A percentile compares a stretch with the other conserved stretches of the same genome.
phyloP scores from a whole-genome alignment of 1,140 invertebrate genomes.

The Drusus annulatus region DNA sequence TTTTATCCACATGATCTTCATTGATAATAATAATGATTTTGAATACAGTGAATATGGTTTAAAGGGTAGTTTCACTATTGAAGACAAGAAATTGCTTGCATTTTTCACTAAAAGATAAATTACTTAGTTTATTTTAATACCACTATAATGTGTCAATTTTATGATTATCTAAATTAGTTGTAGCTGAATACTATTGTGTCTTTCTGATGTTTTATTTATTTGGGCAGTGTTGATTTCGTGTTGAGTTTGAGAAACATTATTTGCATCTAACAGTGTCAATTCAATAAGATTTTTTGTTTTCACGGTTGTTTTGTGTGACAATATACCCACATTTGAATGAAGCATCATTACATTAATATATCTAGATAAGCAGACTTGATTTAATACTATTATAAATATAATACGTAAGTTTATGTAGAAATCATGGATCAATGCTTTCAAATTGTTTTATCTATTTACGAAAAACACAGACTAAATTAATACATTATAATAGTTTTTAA shows the following conservation, averaged over 20 bases:
- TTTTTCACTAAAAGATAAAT: not conserved
- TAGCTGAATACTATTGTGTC: slow-evolving; percentile 25
- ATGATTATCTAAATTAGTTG: slow-evolving; percentile 21
- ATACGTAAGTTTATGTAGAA: not conserved
- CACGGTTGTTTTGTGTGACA: too few relatives aligned
- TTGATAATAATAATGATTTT: too few relatives aligned
- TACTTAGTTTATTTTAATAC: not conserved
- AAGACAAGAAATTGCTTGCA: not conserved
- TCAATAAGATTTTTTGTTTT: too few relatives aligned
- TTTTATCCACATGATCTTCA: too few relatives aligned
- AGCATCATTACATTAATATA: not conserved
- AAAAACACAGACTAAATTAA: too few relatives aligned
- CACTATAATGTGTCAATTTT: not conserved
- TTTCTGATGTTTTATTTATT: slow-evolving; percentile 21
- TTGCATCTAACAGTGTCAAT: not conserved
- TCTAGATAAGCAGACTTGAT: slow-evolving; percentile 21
- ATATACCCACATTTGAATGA: not conserved
- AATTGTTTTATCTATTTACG: too few relatives aligned
- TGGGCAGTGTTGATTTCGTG: slow-evolving; percentile 13
- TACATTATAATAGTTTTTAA: too few relatives aligned
- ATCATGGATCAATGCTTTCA: too few relatives aligned
- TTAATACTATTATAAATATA: slow-evolving; percentile 7
- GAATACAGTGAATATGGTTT: not conserved
- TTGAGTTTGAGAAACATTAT: not conserved
- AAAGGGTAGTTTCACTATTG: not conserved